phyloP scores from a whole-genome alignment of 2,113 vertebrate species.

The Dicentrarchus labrax region DNA sequence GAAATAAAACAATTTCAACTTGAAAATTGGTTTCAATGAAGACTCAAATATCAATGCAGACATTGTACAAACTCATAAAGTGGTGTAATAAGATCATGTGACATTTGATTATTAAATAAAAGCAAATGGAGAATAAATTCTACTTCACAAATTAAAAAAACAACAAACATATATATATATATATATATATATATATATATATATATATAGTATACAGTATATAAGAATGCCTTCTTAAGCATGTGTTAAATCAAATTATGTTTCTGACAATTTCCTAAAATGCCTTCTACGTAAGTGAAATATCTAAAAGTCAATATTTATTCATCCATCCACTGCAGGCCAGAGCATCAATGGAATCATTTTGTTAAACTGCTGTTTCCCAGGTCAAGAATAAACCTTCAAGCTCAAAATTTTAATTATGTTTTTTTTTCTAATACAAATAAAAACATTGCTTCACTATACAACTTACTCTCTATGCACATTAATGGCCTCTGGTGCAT shows the following conservation, averaged over 20 bases:
- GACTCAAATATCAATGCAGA: not conserved
- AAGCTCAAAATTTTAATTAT: not conserved
- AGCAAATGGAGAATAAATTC: not conserved
- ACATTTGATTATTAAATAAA: slow-evolving; percentile 20
- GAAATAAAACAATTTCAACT: not conserved
- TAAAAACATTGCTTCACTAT: not conserved
- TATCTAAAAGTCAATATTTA: not conserved
- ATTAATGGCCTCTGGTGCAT: not conserved
- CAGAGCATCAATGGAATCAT: not conserved
- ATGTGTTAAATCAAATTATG: not conserved
- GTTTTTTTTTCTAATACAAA: not conserved
- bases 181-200: too few species aligned
- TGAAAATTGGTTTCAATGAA: slow-evolving; percentile 7
- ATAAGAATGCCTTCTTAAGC: not conserved
- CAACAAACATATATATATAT: too few species aligned
- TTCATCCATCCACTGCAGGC: not conserved
- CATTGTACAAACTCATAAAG: not conserved
- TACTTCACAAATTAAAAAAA: not conserved
- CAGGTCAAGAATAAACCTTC: not conserved
- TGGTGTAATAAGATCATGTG: not conserved
- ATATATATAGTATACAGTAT: too few species aligned
- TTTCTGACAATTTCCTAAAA: not conserved
- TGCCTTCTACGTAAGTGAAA: not conserved
- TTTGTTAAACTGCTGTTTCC: not conserved
- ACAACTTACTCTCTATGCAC: not conserved